Evolutionary conservation across 1,140 invertebrate genomes (phyloP).

Genomic region (Manduca sexta): DNA sequence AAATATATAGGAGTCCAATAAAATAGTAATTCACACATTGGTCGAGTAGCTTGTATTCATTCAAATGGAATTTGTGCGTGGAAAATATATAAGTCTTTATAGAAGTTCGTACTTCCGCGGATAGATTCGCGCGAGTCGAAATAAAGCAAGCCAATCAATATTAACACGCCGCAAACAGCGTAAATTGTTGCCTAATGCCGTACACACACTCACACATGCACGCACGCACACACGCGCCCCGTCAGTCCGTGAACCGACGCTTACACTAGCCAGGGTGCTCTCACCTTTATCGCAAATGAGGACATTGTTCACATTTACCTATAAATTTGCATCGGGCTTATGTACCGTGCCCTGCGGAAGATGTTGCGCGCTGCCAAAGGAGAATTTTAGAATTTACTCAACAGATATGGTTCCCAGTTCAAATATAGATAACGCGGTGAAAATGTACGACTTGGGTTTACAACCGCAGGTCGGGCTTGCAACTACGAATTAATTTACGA

Average conservation of each 20-base stretch:
- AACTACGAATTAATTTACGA: no score
- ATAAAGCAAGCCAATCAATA: conserved; percentile 73
- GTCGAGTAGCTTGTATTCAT: no score
- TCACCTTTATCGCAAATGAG: conserved; percentile 5
- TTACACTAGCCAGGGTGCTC: conserved; percentile 48
- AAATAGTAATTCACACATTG: not conserved
- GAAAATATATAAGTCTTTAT: not conserved
- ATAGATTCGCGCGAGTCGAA: conserved; percentile 66
- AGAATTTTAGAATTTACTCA: no score
- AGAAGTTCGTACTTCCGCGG: conserved; percentile 35
- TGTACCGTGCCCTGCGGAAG: no score
- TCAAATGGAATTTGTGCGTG: no score
- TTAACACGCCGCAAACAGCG: conserved; percentile 73
- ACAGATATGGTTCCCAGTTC: no score
- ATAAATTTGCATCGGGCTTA: not conserved
- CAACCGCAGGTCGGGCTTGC: no score
- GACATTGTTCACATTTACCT: conserved; percentile 3
- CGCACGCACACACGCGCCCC: conserved; percentile 2
- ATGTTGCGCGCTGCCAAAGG: no score
- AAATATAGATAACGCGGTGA: no score
- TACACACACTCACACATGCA: conserved; percentile 40
- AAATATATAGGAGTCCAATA: no score
- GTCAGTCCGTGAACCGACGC: conserved; percentile 31
- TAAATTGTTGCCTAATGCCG: conserved; percentile 72
- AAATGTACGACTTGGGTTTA: no score